Evolutionary conservation across 2,113 vertebrate genomes (phyloP).

Genomic region (Geococcyx californianus): DNA sequence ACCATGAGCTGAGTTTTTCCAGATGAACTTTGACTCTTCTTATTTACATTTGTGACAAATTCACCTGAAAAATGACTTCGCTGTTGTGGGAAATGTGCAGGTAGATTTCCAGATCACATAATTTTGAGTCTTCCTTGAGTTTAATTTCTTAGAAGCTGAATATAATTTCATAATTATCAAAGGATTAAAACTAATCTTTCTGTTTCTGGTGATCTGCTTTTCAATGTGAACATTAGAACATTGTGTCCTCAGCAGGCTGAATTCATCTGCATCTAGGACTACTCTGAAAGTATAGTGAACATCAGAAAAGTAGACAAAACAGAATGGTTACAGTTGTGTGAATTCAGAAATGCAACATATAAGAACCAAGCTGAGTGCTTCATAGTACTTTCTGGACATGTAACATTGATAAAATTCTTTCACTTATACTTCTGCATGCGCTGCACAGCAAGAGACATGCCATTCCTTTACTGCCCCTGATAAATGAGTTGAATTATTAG

Average conservation of each 20-base stretch:
- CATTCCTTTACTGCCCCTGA: not conserved
- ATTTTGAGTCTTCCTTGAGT: not conserved
- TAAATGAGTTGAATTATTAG: constrained; percentile 42
- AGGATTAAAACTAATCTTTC: not conserved
- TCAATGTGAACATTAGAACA: not conserved
- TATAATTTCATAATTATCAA: not conserved
- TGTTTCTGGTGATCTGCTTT: not conserved
- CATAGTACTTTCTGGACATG: not conserved
- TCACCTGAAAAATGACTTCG: not conserved
- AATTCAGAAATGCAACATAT: not conserved
- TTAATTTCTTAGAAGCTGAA: not conserved
- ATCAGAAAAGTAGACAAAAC: not conserved
- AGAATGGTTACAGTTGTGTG: not conserved
- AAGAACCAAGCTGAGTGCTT: constrained; percentile 3
- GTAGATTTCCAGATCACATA: not conserved
- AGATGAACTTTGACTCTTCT: not conserved
- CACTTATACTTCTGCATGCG: not conserved
- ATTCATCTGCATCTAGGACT: not conserved
- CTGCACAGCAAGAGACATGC: constrained; percentile 7
- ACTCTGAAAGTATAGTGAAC: not conserved
- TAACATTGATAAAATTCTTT: not conserved
- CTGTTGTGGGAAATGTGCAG: not conserved
- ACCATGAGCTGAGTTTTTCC: not conserved
- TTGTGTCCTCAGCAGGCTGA: not conserved
- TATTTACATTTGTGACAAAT: not conserved